Evolutionary conservation across 1,140 invertebrate species (phyloP).

Genomic region (Neomicropteryx cornuta): DNA sequence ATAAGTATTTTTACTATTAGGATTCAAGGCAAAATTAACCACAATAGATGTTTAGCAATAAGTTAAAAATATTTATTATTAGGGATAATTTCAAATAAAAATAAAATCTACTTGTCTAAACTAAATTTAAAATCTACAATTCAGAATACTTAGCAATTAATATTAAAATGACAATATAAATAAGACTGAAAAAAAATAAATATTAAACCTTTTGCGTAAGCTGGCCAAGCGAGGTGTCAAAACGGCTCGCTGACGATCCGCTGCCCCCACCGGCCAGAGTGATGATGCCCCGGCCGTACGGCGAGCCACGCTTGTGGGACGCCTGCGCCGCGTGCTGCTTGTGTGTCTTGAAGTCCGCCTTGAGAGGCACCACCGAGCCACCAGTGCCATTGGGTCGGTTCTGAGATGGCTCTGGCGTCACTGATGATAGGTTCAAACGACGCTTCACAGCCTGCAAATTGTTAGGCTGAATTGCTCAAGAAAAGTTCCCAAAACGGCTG

Average conservation of each 20-base stretch:
- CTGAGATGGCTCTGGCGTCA: conserved; percentile 33
- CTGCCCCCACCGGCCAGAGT: no score
- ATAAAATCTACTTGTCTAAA: no score
- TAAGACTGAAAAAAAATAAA: no score
- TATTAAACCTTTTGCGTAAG: conserved; percentile 94
- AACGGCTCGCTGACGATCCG: no score
- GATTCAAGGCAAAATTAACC: no score
- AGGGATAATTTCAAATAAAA: no score
- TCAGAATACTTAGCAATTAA: no score
- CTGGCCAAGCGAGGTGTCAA: conserved; percentile 92
- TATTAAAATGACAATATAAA: no score
- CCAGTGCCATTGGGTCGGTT: conserved; percentile 26
- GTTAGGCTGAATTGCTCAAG: conserved; percentile 1
- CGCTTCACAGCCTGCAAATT: conserved; percentile 56
- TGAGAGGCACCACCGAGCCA: conserved; percentile 40
- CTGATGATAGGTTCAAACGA: conserved; percentile 60
- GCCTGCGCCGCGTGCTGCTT: conserved; percentile 48
- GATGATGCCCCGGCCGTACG: conserved; percentile 35
- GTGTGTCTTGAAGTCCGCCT: conserved; percentile 47
- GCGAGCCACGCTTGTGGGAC: conserved; percentile 35
- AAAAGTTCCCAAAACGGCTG: not conserved
- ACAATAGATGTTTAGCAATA: no score
- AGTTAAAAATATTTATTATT: no score
- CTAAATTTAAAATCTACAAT: no score
- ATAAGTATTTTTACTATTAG: no score